Conservation (phyloP, 2,797 vertebrate genomes). For the Acropternis orthonyx region DNA sequence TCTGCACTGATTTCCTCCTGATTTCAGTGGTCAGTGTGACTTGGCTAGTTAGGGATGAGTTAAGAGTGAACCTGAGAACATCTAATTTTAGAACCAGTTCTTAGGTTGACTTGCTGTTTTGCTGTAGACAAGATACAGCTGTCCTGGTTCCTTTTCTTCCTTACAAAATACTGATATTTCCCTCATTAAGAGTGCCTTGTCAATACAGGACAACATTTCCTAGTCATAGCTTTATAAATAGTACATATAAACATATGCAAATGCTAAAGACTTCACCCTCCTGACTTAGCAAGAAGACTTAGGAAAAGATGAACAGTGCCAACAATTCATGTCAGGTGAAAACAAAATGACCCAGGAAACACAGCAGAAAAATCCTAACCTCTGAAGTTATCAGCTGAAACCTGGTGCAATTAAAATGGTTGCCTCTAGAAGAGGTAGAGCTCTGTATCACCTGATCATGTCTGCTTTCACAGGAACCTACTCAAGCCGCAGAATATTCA, state of each 20-base stretch:
- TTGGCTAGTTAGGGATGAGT: not conserved
- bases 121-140: not conserved
- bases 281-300: not conserved
- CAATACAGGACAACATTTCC: not conserved
- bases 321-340: not conserved
- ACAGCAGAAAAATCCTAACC: not conserved
- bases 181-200: not conserved
- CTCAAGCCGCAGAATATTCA: not conserved
- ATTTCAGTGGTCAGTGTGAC: not conserved
- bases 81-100: not conserved
- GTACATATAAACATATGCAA: not conserved
- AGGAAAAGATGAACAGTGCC: not conserved
- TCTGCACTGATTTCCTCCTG: not conserved
- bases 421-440: not conserved
- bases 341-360: not conserved
- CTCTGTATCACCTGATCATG: not conserved
- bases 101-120: not conserved
- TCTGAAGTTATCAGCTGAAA: not conserved
- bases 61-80: not conserved
- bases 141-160: not conserved
- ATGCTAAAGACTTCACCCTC: not conserved
- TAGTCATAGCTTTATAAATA: not conserved
- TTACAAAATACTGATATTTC: not conserved
- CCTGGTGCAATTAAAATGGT: not conserved
- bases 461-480: not conserved